Evolutionary conservation across 2,797 vertebrate genomes (phyloP).

Genomic region (Staurois parvus): DNA sequence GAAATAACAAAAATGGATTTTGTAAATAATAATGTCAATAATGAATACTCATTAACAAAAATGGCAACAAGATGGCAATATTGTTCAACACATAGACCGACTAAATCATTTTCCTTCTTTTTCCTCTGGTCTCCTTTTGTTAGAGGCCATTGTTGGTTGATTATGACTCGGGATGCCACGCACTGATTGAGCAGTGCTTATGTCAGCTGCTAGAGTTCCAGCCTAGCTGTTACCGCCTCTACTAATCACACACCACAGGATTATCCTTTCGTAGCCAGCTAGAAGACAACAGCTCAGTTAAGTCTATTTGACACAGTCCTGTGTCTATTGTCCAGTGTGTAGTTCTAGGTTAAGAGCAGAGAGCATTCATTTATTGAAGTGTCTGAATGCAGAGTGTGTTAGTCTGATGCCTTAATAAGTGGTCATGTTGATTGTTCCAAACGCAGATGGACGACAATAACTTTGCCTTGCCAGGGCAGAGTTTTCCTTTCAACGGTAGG

Average conservation of each 20-base stretch:
- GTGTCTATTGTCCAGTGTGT: conserved; percentile 42
- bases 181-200: conserved; percentile 47
- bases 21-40: no score
- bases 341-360: conserved; percentile 54
- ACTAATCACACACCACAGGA: conserved; percentile 60
- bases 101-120: conserved; percentile 1
- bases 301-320: conserved; percentile 55
- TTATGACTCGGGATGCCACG: conserved; percentile 56
- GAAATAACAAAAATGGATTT: neutral
- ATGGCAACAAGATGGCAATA: neutral
- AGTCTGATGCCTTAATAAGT: neutral
- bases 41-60: neutral
- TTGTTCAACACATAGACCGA: conserved; percentile 1
- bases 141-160: conserved; percentile 43
- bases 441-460: neutral
- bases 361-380: neutral
- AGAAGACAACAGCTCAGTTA: conserved; percentile 45
- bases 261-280: conserved; percentile 64
- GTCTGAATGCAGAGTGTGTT: conserved; percentile 20
- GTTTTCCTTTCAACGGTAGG: neutral
- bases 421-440: neutral
- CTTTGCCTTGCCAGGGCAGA: neutral
- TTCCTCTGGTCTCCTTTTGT: conserved; percentile 24
- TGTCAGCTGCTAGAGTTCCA: conserved; percentile 41
- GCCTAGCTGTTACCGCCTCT: conserved; percentile 49